Evolutionary conservation across 2,113 vertebrate genomes (phyloP), one percentile per base, ranked within the genome.

Genomic region (Reinhardtius hippoglossoides): DNA sequence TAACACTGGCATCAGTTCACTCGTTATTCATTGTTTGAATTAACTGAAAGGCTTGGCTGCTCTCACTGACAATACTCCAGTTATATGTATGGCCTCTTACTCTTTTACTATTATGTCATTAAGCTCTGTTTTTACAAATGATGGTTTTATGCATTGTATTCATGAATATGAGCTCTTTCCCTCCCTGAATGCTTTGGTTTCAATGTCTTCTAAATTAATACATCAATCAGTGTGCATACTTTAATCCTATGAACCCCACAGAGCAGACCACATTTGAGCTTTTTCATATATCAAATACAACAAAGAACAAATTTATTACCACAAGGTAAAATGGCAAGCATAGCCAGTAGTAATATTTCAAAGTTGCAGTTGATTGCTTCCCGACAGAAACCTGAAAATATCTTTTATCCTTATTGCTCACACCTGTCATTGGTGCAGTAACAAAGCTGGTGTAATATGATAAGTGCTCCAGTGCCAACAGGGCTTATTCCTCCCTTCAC

Each of bases 1-100:
- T 9, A 21, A 66, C 61, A 71, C 27, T 67, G 24, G 46, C 42
- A 71, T 82, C 42, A 50, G 67, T 20, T 74, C 23, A 15, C 7
- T 46, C 18, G 52, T 66, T 63, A 74, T 71, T 56, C 62, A 68
- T 64, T 68, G 78, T 71, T n/a, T 78, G 63, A 81, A 65, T 78
- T 64, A 1, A 44, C n/a, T 46, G 55, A 31, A n/a, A 37, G 26
- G 44, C 31, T 55, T 67, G 69, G 3, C 59, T 67, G 56, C 4
- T n/a, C 8, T 77, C 31, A 40, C 59, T 71, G 58, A 72, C 59
- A 73, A 15, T 50, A 62, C 66, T 63, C 18, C 35, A 5, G 18
- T 44, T 64, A 40, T 48, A 65, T 24, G 18, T 26, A 46, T 44
- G 65, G 31, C 50, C 69, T 57, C 50, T 35, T 63, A 42, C 40